Base-by-base conservation (phyloP, 2,113 vertebrate species). In the Brienomyrus brachyistius region DNA sequence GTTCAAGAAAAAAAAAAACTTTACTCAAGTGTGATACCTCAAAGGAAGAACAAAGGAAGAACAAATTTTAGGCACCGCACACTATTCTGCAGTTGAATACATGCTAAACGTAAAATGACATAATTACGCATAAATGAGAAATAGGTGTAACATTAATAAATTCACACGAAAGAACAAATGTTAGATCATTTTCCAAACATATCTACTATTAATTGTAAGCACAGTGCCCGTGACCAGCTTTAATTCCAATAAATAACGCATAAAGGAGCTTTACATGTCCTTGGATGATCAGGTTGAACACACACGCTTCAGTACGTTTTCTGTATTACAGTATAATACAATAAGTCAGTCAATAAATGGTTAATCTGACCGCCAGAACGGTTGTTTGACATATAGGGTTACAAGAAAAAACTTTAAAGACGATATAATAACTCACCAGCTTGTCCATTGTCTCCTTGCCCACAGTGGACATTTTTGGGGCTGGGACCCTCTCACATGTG, bases 361-460 rank as follows among this genome's bases (percentile, higher is more conserved):
- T 43, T 80, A 35, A 43, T 27, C 74, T 19, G 74, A 10, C 43
- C 74, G 15, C 82, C 3, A 84, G n/a, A n/a, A n/a, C n/a, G 40
- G 40, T 45, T 43, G 77, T 45, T 82, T 82, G 19, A 47, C 45
- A 48, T 47, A 48, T 13, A 19, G 15, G 10, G 3, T 31, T 70
- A 70, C 54, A 31, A 80, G 5, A 19, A 40, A 77, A 17, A 40
- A 43, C 74, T 80, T 80, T 5, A 43, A 45, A 47, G 45, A 47
- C 17, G 45, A n/a, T 23, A 10, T 48, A 50, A 10, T 66, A 62
- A 74, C 92, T 94, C 96, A 99, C 98, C 98, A 98, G 98, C 93
- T 99, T 99, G 91, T 99, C 98, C 94, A 98, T 92, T 35, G 97
- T 95, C 88, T 98, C 98, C 91, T 96, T 98, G 83, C 94, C 96